Evolutionary conservation across 2,113 vertebrate species (phyloP).

Genomic region (Rynchops niger): DNA sequence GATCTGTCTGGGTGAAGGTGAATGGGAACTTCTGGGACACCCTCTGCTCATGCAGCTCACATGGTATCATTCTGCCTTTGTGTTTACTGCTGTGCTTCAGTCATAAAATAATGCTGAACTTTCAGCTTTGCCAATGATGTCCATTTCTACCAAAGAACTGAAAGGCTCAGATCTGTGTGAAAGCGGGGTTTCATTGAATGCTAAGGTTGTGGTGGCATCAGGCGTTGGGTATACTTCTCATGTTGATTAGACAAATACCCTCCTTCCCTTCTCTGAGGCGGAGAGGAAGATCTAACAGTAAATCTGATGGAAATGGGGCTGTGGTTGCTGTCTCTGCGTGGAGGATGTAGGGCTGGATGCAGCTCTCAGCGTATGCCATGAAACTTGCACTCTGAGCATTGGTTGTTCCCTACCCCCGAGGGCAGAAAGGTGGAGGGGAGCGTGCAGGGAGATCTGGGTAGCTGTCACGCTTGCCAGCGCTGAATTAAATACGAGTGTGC

Average conservation of each 20-base stretch:
- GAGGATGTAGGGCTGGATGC: not conserved
- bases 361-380: fast-evolving
- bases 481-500: not conserved
- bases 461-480: not conserved
- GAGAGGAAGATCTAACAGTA: not conserved
- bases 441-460: not conserved
- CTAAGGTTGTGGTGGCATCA: not conserved
- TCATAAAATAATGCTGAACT: not conserved
- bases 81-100: not conserved
- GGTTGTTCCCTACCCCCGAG: not conserved
- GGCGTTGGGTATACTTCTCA: fast-evolving
- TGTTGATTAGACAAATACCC: not conserved
- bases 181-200: not conserved
- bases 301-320: not conserved
- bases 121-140: not conserved
- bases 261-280: not conserved
- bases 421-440: not conserved
- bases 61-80: not conserved
- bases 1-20: not conserved
- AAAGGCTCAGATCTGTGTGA: not conserved
- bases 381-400: not conserved
- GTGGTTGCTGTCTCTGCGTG: not conserved
- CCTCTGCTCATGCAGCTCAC: not conserved
- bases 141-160: not conserved
- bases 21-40: not conserved